A percentile compares a stretch with the other conserved stretches of the same genome.
These are phyloP conservation scores for Caenorhabditis becei DNA, from an alignment of 2,888 invertebrate species.

Conservation along the genomic window DNA sequence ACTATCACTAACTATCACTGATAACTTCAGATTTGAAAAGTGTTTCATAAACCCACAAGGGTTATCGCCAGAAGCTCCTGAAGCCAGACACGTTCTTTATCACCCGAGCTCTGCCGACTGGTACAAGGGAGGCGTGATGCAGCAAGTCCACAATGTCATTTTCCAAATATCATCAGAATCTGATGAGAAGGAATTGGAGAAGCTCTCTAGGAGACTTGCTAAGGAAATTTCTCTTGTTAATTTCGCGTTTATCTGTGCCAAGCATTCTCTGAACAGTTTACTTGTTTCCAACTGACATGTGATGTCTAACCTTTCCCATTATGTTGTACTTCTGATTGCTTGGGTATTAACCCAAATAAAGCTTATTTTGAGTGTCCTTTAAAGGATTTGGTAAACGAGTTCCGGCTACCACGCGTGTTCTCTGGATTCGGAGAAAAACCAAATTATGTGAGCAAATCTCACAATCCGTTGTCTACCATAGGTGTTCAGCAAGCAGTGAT, in stretches of 20 bases:
- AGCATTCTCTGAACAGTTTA: slow-evolving; percentile 25
- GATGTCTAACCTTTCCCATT: too few species aligned
- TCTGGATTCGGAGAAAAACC: too few species aligned
- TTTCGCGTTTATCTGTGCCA: slow-evolving; percentile 54
- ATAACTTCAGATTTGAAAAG: slow-evolving; percentile 79
- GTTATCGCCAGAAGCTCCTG: slow-evolving; percentile 79
- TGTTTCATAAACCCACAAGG: slow-evolving; percentile 82
- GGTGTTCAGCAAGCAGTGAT: too few species aligned
- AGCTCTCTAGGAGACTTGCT: slow-evolving; percentile 15
- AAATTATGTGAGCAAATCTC: too few species aligned
- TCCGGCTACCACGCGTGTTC: too few species aligned
- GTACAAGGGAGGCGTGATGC: slow-evolving; percentile 71
- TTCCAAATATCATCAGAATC: slow-evolving; percentile 10
- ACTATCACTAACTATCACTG: not conserved
- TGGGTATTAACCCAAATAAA: too few species aligned
- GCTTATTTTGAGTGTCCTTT: too few species aligned
- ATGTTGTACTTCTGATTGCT: too few species aligned
- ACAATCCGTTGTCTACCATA: too few species aligned
- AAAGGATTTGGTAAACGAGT: too few species aligned
- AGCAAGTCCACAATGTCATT: slow-evolving; percentile 69
- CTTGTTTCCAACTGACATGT: too few species aligned
- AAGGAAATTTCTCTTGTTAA: slow-evolving; percentile 39
- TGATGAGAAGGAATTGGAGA: slow-evolving; percentile 22
- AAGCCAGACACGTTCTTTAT: slow-evolving; percentile 80
- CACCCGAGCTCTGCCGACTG: slow-evolving; percentile 75